Percentiles rank a stretch among this genome's conserved stretches.
These are phyloP conservation scores for Catharus ustulatus DNA, from an alignment of 2,797 vertebrate genomes.

Conservation along the genomic window DNA sequence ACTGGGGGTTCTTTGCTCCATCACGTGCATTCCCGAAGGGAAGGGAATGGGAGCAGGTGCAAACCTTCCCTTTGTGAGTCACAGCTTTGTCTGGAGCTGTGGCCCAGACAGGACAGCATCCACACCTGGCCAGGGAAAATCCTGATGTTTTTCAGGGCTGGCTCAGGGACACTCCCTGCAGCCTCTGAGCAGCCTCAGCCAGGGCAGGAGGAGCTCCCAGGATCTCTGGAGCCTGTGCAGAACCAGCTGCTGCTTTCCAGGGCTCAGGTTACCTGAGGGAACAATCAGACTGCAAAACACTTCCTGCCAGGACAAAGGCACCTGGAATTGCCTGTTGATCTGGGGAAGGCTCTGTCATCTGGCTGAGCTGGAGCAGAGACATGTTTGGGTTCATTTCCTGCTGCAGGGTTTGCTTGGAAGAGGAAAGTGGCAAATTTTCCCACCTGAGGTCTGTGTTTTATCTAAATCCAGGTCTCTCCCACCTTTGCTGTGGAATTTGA, in stretches of 20 bases:
- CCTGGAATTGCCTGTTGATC: neutral
- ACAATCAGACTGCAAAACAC: neutral
- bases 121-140: neutral
- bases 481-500: neutral
- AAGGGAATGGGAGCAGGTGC: neutral
- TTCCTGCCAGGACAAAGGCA: neutral
- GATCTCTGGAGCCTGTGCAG: neutral
- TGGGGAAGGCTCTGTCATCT: neutral
- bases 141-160: neutral
- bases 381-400: neutral
- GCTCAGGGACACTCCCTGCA: neutral
- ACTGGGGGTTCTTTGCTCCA: neutral
- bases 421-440: neutral
- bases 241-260: neutral
- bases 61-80: neutral
- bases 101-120: neutral
- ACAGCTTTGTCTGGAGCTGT: neutral
- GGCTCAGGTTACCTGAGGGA: constrained; percentile 1
- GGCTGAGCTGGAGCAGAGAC: neutral
- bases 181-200: neutral
- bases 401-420: neutral
- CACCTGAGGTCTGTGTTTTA: neutral
- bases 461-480: neutral
- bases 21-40: neutral
- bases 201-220: neutral